Evolutionary conservation across 2,113 vertebrate genomes (phyloP).

Genomic region (Mesembrinibis cayennensis): DNA sequence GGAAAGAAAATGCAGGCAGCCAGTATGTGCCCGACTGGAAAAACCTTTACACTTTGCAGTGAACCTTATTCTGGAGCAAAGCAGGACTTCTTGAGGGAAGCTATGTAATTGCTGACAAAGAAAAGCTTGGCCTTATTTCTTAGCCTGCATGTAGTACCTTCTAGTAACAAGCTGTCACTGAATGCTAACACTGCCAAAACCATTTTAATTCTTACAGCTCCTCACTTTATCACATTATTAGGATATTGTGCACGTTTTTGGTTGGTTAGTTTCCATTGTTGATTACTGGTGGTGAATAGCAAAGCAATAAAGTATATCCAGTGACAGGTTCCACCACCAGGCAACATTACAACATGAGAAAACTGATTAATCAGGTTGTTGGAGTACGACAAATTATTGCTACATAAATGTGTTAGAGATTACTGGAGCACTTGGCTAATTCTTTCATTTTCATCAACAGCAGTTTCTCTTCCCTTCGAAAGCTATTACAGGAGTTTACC

Average conservation of each 20-base stretch:
- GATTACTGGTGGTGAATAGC: slow-evolving; percentile 49
- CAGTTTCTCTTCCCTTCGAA: background rate
- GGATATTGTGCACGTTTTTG: background rate
- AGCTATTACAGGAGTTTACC: background rate
- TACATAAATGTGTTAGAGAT: slow-evolving; percentile 30
- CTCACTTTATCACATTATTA: slow-evolving; percentile 33
- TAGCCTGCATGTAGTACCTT: slow-evolving; percentile 19
- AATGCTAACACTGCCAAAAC: background rate
- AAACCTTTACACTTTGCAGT: background rate
- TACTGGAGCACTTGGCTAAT: slow-evolving; percentile 16
- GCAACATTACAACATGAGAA: slow-evolving; percentile 34
- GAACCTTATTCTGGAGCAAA: background rate
- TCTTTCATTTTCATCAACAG: background rate
- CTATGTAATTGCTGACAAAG: background rate
- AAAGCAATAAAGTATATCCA: slow-evolving; percentile 50
- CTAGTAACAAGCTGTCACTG: slow-evolving; percentile 11
- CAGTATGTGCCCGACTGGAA: background rate
- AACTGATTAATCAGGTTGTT: slow-evolving; percentile 56
- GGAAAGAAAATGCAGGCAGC: background rate
- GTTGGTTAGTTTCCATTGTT: background rate
- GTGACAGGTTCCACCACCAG: slow-evolving; percentile 32
- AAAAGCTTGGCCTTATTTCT: slow-evolving; percentile 29
- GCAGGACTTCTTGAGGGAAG: background rate
- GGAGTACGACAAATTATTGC: slow-evolving; percentile 59
- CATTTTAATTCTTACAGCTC: slow-evolving; percentile 53